Conservation (phyloP, 2,888 invertebrate species). For the Ophion obscuratus region DNA sequence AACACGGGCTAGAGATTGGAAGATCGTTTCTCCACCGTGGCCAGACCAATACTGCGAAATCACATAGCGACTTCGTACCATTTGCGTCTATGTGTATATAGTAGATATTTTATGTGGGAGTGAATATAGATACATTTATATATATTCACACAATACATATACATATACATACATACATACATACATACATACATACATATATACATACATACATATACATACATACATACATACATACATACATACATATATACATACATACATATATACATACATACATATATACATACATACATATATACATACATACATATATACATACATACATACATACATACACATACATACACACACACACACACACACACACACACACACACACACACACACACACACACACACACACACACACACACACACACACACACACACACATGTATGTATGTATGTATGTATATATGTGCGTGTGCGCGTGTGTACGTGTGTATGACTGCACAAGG, state of each 20-base stretch:
- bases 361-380: not conserved
- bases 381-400: not conserved
- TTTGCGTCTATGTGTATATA: constrained; percentile 51
- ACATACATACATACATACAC: no score
- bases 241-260: not conserved
- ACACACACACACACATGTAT: no score
- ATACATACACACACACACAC: not conserved
- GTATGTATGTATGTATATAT: no score
- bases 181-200: not conserved
- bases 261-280: not conserved
- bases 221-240: no score
- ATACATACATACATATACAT: no score
- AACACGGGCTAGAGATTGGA: constrained; percentile 12
- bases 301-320: no score
- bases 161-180: not conserved
- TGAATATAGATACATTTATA: constrained; percentile 41
- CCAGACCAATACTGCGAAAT: constrained; percentile 41
- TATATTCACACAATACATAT: not conserved
- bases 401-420: no score
- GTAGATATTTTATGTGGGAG: constrained; percentile 61
- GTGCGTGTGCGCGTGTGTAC: no score
- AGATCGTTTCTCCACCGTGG: constrained; percentile 44
- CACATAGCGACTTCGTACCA: constrained; percentile 30
- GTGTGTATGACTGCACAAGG: constrained; percentile 41
- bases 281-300: not conserved